Evolutionary conservation across 2,888 invertebrate genomes (phyloP).

Genomic region (Gastrophysa polygoni): DNA sequence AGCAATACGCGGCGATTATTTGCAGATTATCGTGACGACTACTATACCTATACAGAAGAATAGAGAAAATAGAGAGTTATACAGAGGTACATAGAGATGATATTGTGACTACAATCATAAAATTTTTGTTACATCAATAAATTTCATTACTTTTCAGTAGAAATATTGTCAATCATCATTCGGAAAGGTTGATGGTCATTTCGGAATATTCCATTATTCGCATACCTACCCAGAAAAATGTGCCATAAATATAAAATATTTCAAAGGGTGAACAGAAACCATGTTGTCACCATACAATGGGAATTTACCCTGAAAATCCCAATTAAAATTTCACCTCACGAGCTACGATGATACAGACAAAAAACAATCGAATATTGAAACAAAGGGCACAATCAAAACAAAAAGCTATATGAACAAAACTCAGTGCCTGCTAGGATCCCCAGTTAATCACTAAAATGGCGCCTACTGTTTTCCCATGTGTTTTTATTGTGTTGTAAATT

Average conservation of each 20-base stretch:
- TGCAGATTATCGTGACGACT: no score
- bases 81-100: no score
- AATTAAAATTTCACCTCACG: conserved; percentile 58
- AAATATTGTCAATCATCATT: no score
- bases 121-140: no score
- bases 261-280: conserved; percentile 15
- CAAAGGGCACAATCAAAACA: conserved; percentile 59
- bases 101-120: no score
- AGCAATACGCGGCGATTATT: no score
- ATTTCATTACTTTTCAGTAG: no score
- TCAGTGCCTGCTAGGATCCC: conserved; percentile 57
- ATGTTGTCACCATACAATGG: conserved; percentile 21
- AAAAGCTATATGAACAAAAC: conserved; percentile 59
- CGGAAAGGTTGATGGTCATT: no score
- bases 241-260: no score
- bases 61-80: no score
- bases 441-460: conserved; percentile 62
- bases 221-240: neutral
- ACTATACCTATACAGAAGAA: no score
- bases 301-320: conserved; percentile 52
- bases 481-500: conserved; percentile 62
- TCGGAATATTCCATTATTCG: no score
- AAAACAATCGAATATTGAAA: conserved; percentile 55
- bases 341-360: conserved; percentile 51
- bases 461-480: conserved; percentile 62